These are phyloP conservation scores for Antechinus flavipes DNA, from an alignment of 2,113 vertebrate species.

Conservation along the genomic window DNA sequence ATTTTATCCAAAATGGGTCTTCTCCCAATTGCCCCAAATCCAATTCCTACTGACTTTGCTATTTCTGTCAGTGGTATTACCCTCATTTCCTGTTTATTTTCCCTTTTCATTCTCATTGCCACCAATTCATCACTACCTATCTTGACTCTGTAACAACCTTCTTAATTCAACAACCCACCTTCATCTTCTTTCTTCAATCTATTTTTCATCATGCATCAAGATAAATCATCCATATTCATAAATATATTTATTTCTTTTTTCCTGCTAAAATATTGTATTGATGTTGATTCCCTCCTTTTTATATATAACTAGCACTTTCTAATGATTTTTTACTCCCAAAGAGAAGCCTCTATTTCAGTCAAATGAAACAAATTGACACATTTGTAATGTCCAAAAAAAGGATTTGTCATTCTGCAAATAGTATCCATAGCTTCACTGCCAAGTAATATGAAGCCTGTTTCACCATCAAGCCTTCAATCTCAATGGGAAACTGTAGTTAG, in stretches of 20 bases:
- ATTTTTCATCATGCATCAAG: not conserved
- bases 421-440: not conserved
- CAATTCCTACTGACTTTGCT: not conserved
- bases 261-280: not conserved
- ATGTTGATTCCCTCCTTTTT: not conserved
- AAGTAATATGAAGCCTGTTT: not conserved
- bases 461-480: not conserved
- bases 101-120: not conserved
- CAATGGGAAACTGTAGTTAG: not conserved
- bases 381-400: not conserved
- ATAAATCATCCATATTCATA: not conserved
- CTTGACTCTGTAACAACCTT: not conserved
- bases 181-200: not conserved
- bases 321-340: not conserved
- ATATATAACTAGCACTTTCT: not conserved
- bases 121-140: not conserved
- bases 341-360: not conserved
- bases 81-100: not conserved
- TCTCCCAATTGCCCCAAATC: not conserved
- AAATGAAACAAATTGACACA: not conserved
- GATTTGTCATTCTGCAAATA: not conserved
- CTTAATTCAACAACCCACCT: not conserved
- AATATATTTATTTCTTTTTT: not conserved
- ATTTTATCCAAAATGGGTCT: not conserved
- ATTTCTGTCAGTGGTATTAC: not conserved